Evolutionary conservation across 2,888 invertebrate species (phyloP), one percentile per base, ranked within the genome.

Genomic region (Dicyrtoma fusca): DNA sequence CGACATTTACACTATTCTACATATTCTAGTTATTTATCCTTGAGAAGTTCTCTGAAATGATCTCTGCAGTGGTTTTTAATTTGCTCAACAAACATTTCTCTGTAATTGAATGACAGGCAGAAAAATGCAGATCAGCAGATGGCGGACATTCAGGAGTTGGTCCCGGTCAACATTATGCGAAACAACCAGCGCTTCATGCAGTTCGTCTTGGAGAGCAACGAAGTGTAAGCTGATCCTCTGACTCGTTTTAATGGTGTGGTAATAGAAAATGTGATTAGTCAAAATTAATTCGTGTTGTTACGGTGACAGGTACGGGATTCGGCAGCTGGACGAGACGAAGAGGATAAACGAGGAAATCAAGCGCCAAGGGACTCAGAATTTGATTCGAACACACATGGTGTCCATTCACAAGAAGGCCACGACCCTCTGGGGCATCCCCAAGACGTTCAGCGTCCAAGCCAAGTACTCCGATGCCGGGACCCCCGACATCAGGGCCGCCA

Each of bases 261-360:
- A 34, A 34, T 34, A 34, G 34, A 8, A 34, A 34, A 34, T 34
- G 8, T 34, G 8, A 34, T 34, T 34, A 34, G 49, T 14, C 3
- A 57, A 57, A 25, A 13, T 25, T 23, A 57, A 13, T 6, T 57
- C 5, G 14, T 17, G 57, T 57, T 23, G 14, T 57, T 6, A 17
- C 11, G 3, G 5, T 61, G 10, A 17, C 17, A 74, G 74, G 44
- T 62, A 72, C 47, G 79, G 77, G 34, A 26, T 42, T 14, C 55
- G 49, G n/a, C 79, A 79, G 66, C 34, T 76, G 44, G 73, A 74
- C 1, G 76, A 79, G 44, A 79, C 76, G 2, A 53, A 65, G 5
- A 47, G 42, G 10, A 23, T 79, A 25, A 62, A 73, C 23, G 57
- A 65, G 0, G 72, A 71, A 0, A 68, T 79, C 1, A 49, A 57